phyloP scores from a whole-genome alignment of 2,113 vertebrate genomes.

The Proteles cristata region DNA sequence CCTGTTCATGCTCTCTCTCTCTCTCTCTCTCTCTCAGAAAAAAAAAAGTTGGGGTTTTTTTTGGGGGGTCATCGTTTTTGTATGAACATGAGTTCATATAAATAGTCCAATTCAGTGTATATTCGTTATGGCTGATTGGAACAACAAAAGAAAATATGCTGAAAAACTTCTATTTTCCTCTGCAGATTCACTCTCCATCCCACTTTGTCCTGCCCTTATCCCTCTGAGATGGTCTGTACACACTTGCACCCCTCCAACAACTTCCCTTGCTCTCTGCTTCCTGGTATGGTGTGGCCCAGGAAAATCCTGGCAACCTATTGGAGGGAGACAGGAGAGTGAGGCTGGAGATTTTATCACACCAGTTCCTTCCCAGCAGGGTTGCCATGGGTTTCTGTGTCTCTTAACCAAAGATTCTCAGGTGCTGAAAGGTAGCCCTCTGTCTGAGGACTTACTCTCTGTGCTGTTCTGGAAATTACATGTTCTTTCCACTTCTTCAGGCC shows the following conservation, averaged over 20 bases:
- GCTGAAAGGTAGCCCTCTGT: background rate
- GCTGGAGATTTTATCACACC: background rate
- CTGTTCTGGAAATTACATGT: background rate
- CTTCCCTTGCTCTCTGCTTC: background rate
- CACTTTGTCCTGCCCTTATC: background rate
- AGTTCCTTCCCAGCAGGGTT: accelerated
- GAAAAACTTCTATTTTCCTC: background rate
- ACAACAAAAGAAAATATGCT: background rate
- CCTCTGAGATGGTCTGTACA: background rate
- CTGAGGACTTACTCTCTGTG: background rate
- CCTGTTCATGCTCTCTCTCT: too few species aligned
- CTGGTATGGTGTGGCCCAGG: background rate
- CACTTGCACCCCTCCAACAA: background rate
- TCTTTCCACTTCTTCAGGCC: background rate
- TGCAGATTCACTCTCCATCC: background rate
- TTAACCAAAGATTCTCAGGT: background rate
- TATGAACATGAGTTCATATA: background rate
- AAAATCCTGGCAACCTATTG: background rate
- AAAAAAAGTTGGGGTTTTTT: background rate
- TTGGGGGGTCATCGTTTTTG: background rate
- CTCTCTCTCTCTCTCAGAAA: too few species aligned
- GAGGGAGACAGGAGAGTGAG: background rate
- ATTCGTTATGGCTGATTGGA: background rate
- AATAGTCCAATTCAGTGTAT: background rate
- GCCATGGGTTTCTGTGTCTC: background rate